A percentile compares a stretch with the other conserved stretches of the same genome.
Evolutionary conservation across 2,888 invertebrate species (phyloP).

Genomic region (Chromoteleia sp.): DNA sequence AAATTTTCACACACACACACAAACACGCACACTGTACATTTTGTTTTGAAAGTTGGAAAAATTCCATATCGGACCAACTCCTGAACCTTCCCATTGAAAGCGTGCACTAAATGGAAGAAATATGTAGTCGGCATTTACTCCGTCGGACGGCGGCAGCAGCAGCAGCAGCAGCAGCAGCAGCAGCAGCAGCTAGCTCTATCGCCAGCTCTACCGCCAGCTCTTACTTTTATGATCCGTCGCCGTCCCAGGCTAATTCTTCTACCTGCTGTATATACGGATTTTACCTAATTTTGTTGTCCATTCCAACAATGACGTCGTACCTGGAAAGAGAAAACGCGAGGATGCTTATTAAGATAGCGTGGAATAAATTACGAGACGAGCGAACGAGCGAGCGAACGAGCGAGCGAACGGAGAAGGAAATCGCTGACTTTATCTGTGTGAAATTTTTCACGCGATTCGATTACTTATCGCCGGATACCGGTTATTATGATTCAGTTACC

Average conservation of each 20-base stretch:
- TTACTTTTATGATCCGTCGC: slow-evolving; percentile 3
- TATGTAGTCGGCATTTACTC: slow-evolving; percentile 20
- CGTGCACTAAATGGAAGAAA: slow-evolving; percentile 18
- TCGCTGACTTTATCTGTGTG: background rate
- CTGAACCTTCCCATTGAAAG: background rate
- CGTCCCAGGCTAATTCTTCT: slow-evolving; percentile 25
- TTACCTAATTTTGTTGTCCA: slow-evolving; percentile 23
- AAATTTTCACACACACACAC: no score
- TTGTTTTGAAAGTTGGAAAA: background rate
- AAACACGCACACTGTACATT: no score
- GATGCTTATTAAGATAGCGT: slow-evolving; percentile 25
- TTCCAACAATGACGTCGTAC: slow-evolving; percentile 1
- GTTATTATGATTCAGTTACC: background rate
- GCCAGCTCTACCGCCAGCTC: background rate
- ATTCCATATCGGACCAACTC: background rate
- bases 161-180: background rate
- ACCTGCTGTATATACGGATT: slow-evolving; percentile 4
- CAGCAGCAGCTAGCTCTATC: no score
- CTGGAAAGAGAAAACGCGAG: slow-evolving; percentile 22
- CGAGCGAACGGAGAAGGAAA: background rate
- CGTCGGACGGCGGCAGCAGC: slow-evolving; percentile 21
- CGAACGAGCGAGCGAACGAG: no score
- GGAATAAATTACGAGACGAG: slow-evolving; percentile 7
- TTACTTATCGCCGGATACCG: slow-evolving; percentile 10
- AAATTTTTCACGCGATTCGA: slow-evolving; percentile 8